These are phyloP conservation scores for Hypocryptadius cinnamomeus DNA, from an alignment of 2,113 vertebrate species.

Conservation along the genomic window DNA sequence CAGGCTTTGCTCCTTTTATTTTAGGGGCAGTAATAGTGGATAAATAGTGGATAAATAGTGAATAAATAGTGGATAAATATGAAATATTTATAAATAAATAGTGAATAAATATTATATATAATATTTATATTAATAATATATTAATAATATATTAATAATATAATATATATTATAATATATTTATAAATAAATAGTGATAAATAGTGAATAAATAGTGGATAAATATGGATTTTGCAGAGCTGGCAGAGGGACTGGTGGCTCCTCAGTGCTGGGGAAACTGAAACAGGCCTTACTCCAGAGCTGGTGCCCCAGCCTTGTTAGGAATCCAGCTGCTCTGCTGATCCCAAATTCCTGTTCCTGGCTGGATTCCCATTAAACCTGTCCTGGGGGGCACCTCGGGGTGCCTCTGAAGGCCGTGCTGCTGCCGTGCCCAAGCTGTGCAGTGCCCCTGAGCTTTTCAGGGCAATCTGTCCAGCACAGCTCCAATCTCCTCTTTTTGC, in stretches of 20 bases:
- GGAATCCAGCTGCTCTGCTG: not conserved
- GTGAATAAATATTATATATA: not conserved
- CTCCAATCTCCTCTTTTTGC: not conserved
- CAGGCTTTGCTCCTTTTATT: not conserved
- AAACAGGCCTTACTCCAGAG: not conserved
- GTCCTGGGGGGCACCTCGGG: not conserved
- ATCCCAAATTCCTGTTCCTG: not conserved
- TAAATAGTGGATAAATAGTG: not conserved
- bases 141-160: too few species aligned
- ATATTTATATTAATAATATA: too few species aligned
- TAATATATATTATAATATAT: too few species aligned
- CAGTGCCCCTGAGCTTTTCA: not conserved
- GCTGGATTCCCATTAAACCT: rapidly evolving
- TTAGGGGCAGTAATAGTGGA: not conserved
- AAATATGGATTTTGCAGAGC: not conserved
- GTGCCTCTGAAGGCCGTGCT: rapidly evolving
- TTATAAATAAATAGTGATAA: not conserved
- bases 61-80: not conserved
- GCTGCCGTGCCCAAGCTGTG: not conserved
- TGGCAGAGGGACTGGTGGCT: not conserved
- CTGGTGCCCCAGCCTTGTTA: rapidly evolving
- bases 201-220: too few species aligned
- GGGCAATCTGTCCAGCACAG: not conserved
- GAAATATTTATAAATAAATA: not conserved
- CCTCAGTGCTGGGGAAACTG: not conserved